phyloP scores from a whole-genome alignment of 2,113 vertebrate species.

The Sebastes fasciatus region DNA sequence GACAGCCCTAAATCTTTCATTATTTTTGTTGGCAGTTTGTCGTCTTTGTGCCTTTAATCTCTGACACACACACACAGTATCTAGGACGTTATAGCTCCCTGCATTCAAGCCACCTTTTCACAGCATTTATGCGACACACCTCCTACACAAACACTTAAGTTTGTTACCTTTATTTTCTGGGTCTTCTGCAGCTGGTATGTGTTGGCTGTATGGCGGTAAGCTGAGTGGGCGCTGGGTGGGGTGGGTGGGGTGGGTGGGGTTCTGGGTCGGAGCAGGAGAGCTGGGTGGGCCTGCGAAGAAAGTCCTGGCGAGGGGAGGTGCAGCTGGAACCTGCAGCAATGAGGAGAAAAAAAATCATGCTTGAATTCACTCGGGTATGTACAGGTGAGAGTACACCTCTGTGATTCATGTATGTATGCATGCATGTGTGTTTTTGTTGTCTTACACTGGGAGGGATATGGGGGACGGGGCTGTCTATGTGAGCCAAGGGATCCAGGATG shows the following conservation, averaged over 20 bases:
- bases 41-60: background rate
- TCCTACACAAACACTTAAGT: background rate
- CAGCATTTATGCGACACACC: background rate
- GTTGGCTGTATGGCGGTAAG: slow-evolving; percentile 60
- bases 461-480: slow-evolving; percentile 71
- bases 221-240: slow-evolving; percentile 66
- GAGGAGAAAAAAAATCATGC: background rate
- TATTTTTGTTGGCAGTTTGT: background rate
- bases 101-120: background rate
- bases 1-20: too few species aligned
- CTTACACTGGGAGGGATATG: slow-evolving; percentile 71
- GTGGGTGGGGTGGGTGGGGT: background rate
- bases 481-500: slow-evolving; percentile 83
- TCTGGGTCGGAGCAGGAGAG: slow-evolving; percentile 32
- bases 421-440: background rate
- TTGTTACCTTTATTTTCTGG: slow-evolving; percentile 80
- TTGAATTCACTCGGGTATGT: slow-evolving; percentile 17
- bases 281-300: slow-evolving; percentile 45
- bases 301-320: slow-evolving; percentile 55
- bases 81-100: background rate
- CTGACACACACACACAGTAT: too few species aligned
- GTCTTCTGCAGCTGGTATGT: slow-evolving; percentile 65
- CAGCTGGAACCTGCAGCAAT: slow-evolving; percentile 65
- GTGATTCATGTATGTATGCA: background rate
- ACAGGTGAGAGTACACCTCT: slow-evolving; percentile 11